Percentiles rank a stretch among this genome's conserved stretches.
Conservation (phyloP, 1,140 invertebrate genomes). For the Araneus ventricosus region DNA sequence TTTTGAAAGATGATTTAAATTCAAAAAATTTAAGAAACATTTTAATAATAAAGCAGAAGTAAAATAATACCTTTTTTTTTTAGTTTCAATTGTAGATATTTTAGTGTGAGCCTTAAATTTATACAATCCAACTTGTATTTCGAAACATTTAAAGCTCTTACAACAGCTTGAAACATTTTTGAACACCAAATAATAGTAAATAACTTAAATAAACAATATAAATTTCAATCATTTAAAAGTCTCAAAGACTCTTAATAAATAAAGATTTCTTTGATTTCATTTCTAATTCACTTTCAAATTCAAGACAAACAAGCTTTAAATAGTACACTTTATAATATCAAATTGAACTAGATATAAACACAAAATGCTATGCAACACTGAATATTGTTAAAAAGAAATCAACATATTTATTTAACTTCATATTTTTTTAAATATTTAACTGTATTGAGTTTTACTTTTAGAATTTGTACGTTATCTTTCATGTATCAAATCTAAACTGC, state of each 20-base stretch:
- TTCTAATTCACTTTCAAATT: background rate
- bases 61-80: background rate
- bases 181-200: conserved; percentile 11
- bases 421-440: background rate
- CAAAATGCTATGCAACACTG: background rate
- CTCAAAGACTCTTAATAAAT: conserved; percentile 26
- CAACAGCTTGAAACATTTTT: background rate
- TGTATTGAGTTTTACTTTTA: background rate
- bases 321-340: no score
- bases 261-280: background rate
- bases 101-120: background rate
- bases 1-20: background rate
- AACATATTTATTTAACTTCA: background rate
- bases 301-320: background rate
- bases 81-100: background rate
- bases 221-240: background rate
- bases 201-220: conserved; percentile 28
- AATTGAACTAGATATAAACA: background rate
- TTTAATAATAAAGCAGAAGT: background rate
- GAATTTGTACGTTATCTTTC: background rate
- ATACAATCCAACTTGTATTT: background rate
- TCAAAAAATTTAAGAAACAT: background rate
- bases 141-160: background rate
- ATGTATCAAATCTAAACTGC: background rate
- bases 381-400: no score